phyloP scores from a whole-genome alignment of 2,113 vertebrate species.

The Azemiops feae region DNA sequence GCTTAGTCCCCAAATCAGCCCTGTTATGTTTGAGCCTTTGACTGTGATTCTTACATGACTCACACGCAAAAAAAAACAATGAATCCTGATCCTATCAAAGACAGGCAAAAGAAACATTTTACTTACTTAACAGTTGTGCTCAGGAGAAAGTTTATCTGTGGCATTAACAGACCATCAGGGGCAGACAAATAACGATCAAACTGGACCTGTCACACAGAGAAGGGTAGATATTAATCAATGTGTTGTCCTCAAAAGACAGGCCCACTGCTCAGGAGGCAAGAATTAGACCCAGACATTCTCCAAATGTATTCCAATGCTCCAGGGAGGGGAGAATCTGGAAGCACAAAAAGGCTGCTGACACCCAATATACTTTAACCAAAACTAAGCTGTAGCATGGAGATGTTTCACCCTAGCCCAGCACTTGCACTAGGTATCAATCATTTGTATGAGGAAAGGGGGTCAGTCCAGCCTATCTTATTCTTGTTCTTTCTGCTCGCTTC shows the following conservation, averaged over 20 bases:
- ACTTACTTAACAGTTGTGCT: conserved; percentile 95
- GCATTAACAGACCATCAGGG: conserved; percentile 89
- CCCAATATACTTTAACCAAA: background rate
- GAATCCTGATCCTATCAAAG: background rate
- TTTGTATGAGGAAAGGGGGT: background rate
- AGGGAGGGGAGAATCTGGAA: background rate
- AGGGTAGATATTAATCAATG: background rate
- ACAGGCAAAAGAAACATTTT: background rate
- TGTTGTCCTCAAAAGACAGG: background rate
- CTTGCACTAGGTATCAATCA: background rate
- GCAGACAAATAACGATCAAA: conserved; percentile 95
- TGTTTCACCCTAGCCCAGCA: background rate
- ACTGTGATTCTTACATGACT: background rate
- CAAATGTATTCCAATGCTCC: background rate
- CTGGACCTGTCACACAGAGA: conserved; percentile 76
- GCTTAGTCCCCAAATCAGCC: background rate
- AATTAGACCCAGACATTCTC: background rate
- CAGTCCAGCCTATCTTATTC: background rate
- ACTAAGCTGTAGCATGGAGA: too few species aligned
- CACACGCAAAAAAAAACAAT: background rate
- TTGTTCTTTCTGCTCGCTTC: background rate
- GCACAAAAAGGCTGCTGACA: background rate
- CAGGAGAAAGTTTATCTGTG: conserved; percentile 93
- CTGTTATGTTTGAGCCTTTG: background rate
- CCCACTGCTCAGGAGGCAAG: background rate